phyloP scores from a whole-genome alignment of 2,888 invertebrate genomes.

The Acholoe squamosa region DNA sequence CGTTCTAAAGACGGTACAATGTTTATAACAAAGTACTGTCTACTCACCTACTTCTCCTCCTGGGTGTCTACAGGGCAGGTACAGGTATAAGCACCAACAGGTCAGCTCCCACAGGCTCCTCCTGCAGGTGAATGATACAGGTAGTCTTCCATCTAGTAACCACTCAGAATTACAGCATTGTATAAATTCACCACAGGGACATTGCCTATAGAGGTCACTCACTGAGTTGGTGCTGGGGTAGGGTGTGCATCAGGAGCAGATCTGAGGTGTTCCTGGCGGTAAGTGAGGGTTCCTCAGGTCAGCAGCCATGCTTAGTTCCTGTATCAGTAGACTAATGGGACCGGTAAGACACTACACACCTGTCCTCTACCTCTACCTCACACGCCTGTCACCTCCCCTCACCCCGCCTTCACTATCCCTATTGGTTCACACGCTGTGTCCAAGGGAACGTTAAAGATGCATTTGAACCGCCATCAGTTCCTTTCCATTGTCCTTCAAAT shows the following conservation, averaged over 20 bases:
- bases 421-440: neutral
- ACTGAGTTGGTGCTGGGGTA: too few relatives aligned
- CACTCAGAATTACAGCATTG: neutral
- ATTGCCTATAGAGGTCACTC: too few relatives aligned
- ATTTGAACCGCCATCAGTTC: too few relatives aligned
- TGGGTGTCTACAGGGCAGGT: neutral
- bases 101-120: neutral
- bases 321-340: neutral
- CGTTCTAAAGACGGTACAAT: conserved; percentile 6
- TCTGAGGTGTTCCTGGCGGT: neutral
- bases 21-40: neutral
- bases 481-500: too few relatives aligned
- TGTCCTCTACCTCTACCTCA: neutral
- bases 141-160: neutral
- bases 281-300: neutral
- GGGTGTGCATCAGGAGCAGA: too few relatives aligned
- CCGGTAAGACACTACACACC: conserved; percentile 9
- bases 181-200: too few relatives aligned
- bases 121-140: neutral
- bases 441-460: too few relatives aligned
- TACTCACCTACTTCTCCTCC: conserved; percentile 20
- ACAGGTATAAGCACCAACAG: neutral
- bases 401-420: neutral
- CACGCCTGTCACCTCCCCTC: neutral
- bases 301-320: neutral